Percentiles rank a stretch among this genome's conserved stretches.
Evolutionary conservation across 2,888 invertebrate species (phyloP).

Genomic region (Chorisops tibialis): DNA sequence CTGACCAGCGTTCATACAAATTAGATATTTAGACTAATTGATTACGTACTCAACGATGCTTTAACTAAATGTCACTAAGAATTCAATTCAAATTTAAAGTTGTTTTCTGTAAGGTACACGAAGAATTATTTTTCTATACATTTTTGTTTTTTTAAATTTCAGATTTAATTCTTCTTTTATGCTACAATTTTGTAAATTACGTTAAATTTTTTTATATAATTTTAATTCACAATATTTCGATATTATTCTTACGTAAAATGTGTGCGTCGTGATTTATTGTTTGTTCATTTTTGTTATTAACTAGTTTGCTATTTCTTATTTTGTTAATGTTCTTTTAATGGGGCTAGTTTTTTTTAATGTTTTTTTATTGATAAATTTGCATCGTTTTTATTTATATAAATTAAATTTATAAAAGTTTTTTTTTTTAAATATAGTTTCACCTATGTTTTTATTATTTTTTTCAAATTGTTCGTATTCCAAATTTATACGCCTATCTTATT

Average conservation of each 20-base stretch:
- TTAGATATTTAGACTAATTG: too few relatives aligned
- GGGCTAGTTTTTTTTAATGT: constrained; percentile 1
- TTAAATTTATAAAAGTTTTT: too few relatives aligned
- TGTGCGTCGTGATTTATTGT: constrained; percentile 15
- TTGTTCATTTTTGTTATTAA: constrained; percentile 3
- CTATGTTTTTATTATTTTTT: neutral
- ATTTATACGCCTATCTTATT: neutral
- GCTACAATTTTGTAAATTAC: neutral
- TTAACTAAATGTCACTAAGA: too few relatives aligned
- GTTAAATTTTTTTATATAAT: neutral
- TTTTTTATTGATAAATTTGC: neutral
- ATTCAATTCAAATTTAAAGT: too few relatives aligned
- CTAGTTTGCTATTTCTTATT: neutral
- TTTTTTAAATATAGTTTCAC: too few relatives aligned
- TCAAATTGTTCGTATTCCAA: neutral
- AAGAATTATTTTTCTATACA: too few relatives aligned
- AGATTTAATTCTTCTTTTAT: too few relatives aligned
- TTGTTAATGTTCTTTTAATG: neutral
- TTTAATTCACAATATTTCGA: neutral
- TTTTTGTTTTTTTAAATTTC: too few relatives aligned
- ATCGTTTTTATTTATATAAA: too few relatives aligned
- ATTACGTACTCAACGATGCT: too few relatives aligned
- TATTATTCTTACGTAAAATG: constrained; percentile 2
- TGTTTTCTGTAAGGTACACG: too few relatives aligned
- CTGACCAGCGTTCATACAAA: too few relatives aligned